A percentile compares a stretch with the other conserved stretches of the same genome.
Conservation (phyloP, 37 sponge, comb jelly and placozoan species). For the Agelas oroides region DNA sequence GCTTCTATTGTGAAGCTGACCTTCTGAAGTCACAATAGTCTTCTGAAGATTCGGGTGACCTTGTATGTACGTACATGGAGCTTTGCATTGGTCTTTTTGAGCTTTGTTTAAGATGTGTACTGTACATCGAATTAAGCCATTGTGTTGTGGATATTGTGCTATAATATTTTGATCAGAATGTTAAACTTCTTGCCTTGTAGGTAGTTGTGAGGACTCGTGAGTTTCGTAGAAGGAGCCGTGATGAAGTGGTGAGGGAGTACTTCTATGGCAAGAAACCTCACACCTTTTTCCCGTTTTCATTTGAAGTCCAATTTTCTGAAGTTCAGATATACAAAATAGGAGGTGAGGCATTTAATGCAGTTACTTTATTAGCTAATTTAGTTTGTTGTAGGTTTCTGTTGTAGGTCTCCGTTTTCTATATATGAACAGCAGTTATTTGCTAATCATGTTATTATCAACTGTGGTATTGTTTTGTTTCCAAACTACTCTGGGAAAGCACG, state of each 20-base stretch:
- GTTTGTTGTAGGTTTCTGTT: neutral
- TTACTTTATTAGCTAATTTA: neutral
- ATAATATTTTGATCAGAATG: no score
- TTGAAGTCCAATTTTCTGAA: conserved; percentile 87
- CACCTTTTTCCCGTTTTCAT: conserved; percentile 78
- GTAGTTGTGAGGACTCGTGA: conserved; percentile 74
- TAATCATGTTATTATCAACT: no score
- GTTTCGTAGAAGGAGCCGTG: conserved; percentile 63
- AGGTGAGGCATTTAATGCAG: conserved; percentile 40
- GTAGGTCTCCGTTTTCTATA: neutral
- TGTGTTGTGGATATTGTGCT: no score
- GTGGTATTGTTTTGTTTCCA: no score
- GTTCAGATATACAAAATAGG: conserved; percentile 91
- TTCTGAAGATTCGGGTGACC: no score
- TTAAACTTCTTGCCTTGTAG: conserved; percentile 32
- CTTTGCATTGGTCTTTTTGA: no score
- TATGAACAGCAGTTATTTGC: neutral
- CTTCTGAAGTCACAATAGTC: no score
- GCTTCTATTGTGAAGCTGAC: no score
- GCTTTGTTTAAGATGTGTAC: no score
- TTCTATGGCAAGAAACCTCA: conserved; percentile 87
- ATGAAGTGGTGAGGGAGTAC: conserved; percentile 71
- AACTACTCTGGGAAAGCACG: no score
- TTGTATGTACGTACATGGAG: no score
- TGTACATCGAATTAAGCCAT: no score